These are phyloP conservation scores for Pelagia noctiluca DNA, from an alignment of 30 jellyfish, hydroid and myxozoan genomes.

Conservation along the genomic window DNA sequence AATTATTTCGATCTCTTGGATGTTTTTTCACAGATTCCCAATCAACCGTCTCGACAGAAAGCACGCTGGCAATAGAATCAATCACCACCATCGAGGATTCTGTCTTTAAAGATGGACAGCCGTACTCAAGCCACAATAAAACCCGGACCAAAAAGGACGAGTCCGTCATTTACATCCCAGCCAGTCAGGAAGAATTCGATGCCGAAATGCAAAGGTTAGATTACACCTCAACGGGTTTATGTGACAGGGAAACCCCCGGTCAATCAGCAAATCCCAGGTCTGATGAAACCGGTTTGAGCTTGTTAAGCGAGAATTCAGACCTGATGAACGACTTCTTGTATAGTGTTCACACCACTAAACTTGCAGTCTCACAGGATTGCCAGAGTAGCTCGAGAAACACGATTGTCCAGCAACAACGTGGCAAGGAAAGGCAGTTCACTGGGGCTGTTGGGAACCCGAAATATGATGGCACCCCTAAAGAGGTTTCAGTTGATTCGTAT, in stretches of 20 bases:
- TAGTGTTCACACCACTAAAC: conserved; percentile 9
- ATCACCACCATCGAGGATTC: conserved; percentile 10
- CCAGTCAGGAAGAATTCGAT: conserved; percentile 67
- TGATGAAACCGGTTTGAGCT: not conserved
- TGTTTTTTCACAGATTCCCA: not conserved
- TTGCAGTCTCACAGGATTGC: not conserved
- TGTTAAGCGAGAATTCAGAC: not conserved
- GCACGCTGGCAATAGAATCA: not conserved
- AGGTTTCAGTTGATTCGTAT: too few relatives aligned
- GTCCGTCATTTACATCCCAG: conserved; percentile 63
- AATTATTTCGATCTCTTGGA: not conserved
- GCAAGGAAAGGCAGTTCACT: too few relatives aligned
- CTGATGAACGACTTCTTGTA: conserved; percentile 31
- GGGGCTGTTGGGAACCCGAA: too few relatives aligned
- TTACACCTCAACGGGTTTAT: not conserved
- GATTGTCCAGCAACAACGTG: too few relatives aligned
- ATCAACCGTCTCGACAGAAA: conserved; percentile 1
- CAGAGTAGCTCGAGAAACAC: too few relatives aligned
- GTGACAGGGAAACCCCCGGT: not conserved
- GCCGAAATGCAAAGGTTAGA: conserved; percentile 74
- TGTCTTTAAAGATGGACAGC: conserved; percentile 35
- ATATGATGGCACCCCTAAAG: too few relatives aligned
- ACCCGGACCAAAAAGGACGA: conserved; percentile 20
- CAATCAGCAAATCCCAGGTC: not conserved
- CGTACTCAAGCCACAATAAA: conserved; percentile 58